Evolutionary conservation across 2,888 invertebrate species (phyloP).

Genomic region (Volucella zonaria): DNA sequence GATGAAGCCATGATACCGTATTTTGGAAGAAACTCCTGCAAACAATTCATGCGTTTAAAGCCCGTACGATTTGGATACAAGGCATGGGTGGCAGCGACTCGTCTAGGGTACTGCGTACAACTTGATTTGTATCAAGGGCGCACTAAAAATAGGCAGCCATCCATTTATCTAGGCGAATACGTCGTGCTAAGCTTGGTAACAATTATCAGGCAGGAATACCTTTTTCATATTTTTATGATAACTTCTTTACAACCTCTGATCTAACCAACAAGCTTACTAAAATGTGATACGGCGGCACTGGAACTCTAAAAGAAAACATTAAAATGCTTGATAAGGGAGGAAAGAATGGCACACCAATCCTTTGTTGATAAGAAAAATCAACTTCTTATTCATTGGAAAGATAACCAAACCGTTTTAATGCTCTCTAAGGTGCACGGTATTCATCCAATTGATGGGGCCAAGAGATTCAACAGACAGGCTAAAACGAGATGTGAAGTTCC

Average conservation of each 20-base stretch:
- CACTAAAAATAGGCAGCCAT: too few species aligned
- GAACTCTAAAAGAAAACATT: neutral
- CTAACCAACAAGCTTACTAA: neutral
- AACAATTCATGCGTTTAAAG: too few species aligned
- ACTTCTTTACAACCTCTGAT: too few species aligned
- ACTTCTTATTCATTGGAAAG: neutral
- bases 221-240: neutral
- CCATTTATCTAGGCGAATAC: too few species aligned
- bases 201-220: neutral
- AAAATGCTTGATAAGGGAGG: neutral
- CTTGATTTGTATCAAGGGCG: too few species aligned
- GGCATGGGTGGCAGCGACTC: too few species aligned
- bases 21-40: too few species aligned
- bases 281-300: neutral
- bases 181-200: too few species aligned
- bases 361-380: neutral
- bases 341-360: too few species aligned
- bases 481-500: neutral
- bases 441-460: neutral
- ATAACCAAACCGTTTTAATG: neutral
- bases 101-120: too few species aligned
- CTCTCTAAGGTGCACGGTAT: neutral
- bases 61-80: too few species aligned
- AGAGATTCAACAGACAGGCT: neutral
- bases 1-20: too few species aligned